Base-by-base conservation (phyloP, 1,140 invertebrate genomes). In the Heliconius hewitsoni region DNA sequence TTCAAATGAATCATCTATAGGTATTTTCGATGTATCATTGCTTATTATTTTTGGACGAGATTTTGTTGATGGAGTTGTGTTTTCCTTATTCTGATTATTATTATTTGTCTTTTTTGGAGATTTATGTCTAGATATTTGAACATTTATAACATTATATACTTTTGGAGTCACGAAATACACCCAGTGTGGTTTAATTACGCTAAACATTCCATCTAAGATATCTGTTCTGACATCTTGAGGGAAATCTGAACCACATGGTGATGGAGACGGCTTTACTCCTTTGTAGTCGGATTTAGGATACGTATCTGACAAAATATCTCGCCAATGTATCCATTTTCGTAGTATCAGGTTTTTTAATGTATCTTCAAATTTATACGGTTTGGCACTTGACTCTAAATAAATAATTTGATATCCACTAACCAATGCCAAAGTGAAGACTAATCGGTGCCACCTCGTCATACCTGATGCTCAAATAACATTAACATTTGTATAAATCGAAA, bases 1-100 rank as follows among this genome's bases (percentile, higher is more conserved):
- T 2, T 52, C 80, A 80, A 87, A 89, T 57, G 73, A 73, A 2
- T 82, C 75, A 13, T 74, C 19, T 0, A 11, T 23, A 60, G 55
- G 9, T 9, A 60, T 60, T 60, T 60, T 30, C 23, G 27, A 66
- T n/a, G 60, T 16, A 66, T 60, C 57, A 4, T 23, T 60, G 57
- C 55, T 11, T 60, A 16, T 30, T 66, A 30, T 13, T 66, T 66
- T 66, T 13, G 60, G 60, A 27, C 1, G 1, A 66, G 16, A 66
- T 13, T 27, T 66, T 66, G 1, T 11, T 16, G 16, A 1, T 66
- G 55, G 1, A 11, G 16, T 42, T 42, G 3, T 39, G 5, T 39
- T 60, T 46, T 30, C 27, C 23, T 71, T 23, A 9, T 71, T 19
- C 18, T 76, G 39, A 27, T 70, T 70, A 19, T 76, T 46, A 19